A percentile compares a stretch with the other conserved stretches of the same genome.
Evolutionary conservation across 2,113 vertebrate genomes (phyloP).

Genomic region (Brachirus orientalis): DNA sequence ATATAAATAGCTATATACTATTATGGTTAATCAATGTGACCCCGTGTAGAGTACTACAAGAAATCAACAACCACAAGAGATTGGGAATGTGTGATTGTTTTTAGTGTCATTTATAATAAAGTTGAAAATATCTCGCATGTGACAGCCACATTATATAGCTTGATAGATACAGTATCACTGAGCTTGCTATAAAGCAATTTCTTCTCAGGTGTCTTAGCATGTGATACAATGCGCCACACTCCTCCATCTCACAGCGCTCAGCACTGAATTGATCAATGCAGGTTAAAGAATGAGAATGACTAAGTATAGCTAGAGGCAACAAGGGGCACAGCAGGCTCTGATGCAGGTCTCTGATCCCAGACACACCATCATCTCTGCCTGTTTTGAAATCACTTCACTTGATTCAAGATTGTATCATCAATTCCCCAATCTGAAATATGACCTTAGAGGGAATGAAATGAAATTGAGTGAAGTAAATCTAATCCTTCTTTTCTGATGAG

Average conservation of each 20-base stretch:
- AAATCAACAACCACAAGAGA: conserved; percentile 10
- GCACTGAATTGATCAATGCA: conserved; percentile 47
- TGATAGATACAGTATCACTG: conserved; percentile 22
- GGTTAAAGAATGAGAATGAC: conserved; percentile 51
- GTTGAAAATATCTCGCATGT: conserved; percentile 44
- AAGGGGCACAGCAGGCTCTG: conserved; percentile 1
- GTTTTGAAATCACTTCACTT: conserved; percentile 52
- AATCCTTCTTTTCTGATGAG: conserved; percentile 19
- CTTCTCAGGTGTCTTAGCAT: conserved; percentile 35
- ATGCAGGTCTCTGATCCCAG: conserved; percentile 33
- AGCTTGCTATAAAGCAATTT: conserved; percentile 31
- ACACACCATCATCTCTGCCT: conserved; percentile 20
- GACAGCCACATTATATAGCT: conserved; percentile 33
- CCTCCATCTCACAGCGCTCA: conserved; percentile 35
- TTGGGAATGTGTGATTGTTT: conserved; percentile 52
- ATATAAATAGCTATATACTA: conserved; percentile 12
- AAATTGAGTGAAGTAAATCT: conserved; percentile 56
- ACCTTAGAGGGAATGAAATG: conserved; percentile 50
- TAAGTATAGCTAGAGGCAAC: conserved; percentile 23
- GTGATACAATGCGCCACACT: conserved; percentile 4
- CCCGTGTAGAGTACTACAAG: neutral
- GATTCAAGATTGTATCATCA: conserved; percentile 64
- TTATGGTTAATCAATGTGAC: conserved; percentile 14
- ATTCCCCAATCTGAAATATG: conserved; percentile 60
- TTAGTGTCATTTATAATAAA: conserved; percentile 52